These are phyloP conservation scores for Drosophila fulvimacula DNA, from an alignment of 2,888 invertebrate genomes.

Conservation along the genomic window DNA sequence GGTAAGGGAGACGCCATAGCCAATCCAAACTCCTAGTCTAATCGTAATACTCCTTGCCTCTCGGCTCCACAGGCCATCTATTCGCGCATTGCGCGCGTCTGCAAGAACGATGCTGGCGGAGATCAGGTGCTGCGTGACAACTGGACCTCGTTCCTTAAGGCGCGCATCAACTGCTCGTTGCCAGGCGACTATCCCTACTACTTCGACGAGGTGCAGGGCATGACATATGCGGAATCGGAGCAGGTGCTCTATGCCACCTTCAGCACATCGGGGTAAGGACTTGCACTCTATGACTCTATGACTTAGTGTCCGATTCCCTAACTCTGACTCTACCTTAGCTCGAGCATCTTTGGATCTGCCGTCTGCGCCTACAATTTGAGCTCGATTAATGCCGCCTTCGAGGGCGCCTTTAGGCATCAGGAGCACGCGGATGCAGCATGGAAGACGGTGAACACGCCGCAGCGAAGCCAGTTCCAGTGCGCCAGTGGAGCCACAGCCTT, in stretches of 20 bases:
- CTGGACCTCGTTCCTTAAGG: constrained; percentile 97
- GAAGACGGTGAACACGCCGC: constrained; percentile 88
- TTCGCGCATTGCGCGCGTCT: constrained; percentile 95
- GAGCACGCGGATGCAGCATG: constrained; percentile 91
- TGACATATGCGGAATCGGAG: constrained; percentile 91
- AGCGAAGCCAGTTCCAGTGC: constrained; percentile 88
- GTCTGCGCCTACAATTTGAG: constrained; percentile 95
- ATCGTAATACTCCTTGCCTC: background rate
- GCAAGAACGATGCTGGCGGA: constrained; percentile 95
- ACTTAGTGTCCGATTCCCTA: background rate
- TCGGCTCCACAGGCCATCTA: constrained; percentile 89
- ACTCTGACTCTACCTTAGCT: constrained; percentile 85
- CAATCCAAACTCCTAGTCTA: background rate
- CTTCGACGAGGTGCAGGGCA: constrained; percentile 95
- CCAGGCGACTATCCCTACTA: constrained; percentile 95
- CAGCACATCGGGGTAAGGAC: constrained; percentile 90
- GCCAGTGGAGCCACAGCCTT: constrained; percentile 82
- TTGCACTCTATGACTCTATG: background rate
- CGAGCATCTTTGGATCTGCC: constrained; percentile 95
- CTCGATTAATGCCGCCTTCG: constrained; percentile 91
- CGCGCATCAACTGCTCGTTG: constrained; percentile 92
- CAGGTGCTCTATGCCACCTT: constrained; percentile 93
- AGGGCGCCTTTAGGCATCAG: constrained; percentile 94
- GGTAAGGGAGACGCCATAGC: constrained; percentile 85
- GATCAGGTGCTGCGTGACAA: constrained; percentile 91